phyloP scores from a whole-genome alignment of 2,797 vertebrate species.

The Poecilia picta region DNA sequence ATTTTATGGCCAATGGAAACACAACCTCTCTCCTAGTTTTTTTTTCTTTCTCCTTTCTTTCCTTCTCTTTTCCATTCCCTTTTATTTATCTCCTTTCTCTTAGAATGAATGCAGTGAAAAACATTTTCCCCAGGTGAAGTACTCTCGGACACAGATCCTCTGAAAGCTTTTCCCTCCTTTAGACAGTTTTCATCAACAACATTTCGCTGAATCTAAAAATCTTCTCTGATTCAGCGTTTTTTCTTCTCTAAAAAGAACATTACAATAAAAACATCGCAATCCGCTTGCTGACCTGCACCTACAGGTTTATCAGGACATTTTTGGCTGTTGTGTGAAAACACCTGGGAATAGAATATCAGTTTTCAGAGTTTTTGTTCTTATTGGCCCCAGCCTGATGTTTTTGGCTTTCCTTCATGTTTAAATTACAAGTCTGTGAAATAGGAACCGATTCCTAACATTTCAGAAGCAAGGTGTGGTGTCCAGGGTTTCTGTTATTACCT shows the following conservation, averaged over 20 bases:
- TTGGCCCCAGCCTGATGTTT: background rate
- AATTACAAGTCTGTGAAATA: slow-evolving; percentile 1
- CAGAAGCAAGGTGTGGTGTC: background rate
- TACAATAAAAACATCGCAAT: background rate
- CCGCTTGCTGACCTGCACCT: background rate
- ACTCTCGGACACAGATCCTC: background rate
- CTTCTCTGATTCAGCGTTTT: background rate
- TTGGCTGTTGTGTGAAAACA: slow-evolving; percentile 1
- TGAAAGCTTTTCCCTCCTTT: background rate
- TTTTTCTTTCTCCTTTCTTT: background rate
- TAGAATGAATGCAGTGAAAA: background rate
- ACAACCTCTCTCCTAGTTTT: background rate
- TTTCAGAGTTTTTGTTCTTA: slow-evolving; percentile 3
- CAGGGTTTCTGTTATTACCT: background rate
- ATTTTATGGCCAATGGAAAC: too few species aligned
- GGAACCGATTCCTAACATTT: background rate
- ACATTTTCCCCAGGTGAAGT: background rate
- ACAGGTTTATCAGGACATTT: background rate
- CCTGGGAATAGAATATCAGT: slow-evolving; percentile 6
- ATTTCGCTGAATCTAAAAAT: background rate
- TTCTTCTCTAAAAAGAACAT: background rate
- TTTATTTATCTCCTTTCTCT: background rate
- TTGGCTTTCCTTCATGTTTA: slow-evolving; percentile 2
- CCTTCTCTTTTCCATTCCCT: background rate
- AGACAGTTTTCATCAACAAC: background rate